A percentile compares a stretch with the other conserved stretches of the same genome.
phyloP scores from a whole-genome alignment of 2,797 vertebrate genomes.

The Moxostoma hubbsi region DNA sequence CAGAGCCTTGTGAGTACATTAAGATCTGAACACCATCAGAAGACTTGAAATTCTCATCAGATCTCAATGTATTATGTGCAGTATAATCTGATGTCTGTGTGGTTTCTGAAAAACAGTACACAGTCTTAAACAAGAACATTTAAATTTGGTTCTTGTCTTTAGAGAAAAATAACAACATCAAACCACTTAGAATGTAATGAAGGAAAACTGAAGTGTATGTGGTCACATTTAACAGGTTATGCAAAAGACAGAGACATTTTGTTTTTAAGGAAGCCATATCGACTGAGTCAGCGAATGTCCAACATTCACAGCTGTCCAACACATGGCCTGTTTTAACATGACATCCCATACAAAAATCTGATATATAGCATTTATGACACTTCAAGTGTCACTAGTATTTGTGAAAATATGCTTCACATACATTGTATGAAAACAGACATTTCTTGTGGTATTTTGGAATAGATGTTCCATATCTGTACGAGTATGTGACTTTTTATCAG shows the following conservation, averaged over 20 bases:
- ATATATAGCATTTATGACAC: not conserved
- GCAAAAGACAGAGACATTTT: too few species aligned
- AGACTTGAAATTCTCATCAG: conserved; percentile 11
- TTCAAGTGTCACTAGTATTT: too few species aligned
- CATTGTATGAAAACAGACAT: too few species aligned
- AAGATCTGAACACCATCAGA: not conserved
- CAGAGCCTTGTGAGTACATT: conserved; percentile 10
- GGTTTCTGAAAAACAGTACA: conserved; percentile 14
- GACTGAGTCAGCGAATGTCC: not conserved
- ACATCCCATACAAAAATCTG: not conserved
- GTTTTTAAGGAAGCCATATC: too few species aligned
- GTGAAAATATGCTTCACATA: too few species aligned
- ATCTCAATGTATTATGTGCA: not conserved
- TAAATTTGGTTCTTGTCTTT: not conserved
- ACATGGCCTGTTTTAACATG: not conserved
- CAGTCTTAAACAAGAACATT: not conserved
- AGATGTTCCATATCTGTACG: too few species aligned
- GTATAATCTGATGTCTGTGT: conserved; percentile 5
- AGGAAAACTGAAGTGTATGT: not conserved
- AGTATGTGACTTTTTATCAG: too few species aligned
- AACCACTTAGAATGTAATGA: not conserved
- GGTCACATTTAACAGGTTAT: not conserved
- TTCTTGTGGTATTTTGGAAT: too few species aligned
- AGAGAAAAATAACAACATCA: not conserved
- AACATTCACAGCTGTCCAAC: conserved; percentile 13